A percentile compares a stretch with the other conserved stretches of the same genome.
phyloP scores from a whole-genome alignment of 37 sponge, comb jelly and placozoan genomes.

The Haliclona indistincta region DNA sequence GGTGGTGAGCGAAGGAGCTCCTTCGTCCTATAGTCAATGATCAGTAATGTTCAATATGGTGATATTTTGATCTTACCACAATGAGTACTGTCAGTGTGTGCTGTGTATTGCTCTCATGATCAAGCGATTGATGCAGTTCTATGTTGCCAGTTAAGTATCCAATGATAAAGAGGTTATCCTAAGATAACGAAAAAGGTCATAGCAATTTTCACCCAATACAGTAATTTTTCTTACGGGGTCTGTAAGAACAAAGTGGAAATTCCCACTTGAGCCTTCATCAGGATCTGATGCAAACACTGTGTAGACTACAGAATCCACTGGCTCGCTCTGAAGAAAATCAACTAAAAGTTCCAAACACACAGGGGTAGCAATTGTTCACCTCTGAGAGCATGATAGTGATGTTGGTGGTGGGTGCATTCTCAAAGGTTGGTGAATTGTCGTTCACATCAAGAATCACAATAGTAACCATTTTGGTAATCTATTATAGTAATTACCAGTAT shows the following conservation, averaged over 20 bases:
- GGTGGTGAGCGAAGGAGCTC: constrained; percentile 28
- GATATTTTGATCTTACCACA: neutral
- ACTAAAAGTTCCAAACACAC: neutral
- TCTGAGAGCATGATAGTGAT: neutral
- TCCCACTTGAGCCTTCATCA: neutral
- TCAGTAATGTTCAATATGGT: neutral
- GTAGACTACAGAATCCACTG: neutral
- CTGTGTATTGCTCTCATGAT: neutral
- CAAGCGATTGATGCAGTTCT: neutral
- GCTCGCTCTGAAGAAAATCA: neutral
- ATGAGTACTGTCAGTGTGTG: neutral
- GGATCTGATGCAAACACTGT: neutral
- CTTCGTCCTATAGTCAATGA: constrained; percentile 48
- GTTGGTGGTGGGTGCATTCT: neutral
- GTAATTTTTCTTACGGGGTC: neutral
- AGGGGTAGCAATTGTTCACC: neutral
- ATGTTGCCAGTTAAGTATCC: constrained; percentile 12
- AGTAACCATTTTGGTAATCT: no score
- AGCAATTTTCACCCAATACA: neutral
- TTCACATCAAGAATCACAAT: neutral
- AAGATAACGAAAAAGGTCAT: neutral
- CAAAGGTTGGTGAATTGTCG: constrained; percentile 11
- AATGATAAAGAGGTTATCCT: neutral
- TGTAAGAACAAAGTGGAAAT: constrained; percentile 8
- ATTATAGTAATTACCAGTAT: no score